Percentiles rank a stretch among this genome's conserved stretches.
Conservation (phyloP, 2,888 invertebrate genomes). For the Heliconius aoede region DNA sequence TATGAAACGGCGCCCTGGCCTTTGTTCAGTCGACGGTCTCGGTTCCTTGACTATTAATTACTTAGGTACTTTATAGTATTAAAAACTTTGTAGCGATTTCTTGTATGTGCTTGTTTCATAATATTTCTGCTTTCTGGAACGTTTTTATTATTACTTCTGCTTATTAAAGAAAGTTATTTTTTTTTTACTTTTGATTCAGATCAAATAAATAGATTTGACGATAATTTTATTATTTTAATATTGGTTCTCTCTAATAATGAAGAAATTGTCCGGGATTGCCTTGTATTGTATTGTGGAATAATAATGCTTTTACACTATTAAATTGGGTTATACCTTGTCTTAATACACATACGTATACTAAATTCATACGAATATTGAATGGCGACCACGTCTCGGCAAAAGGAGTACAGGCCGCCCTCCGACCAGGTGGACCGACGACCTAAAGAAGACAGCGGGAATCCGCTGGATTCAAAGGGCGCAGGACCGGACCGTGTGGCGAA, state of each 20-base stretch:
- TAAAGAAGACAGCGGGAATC: too few relatives aligned
- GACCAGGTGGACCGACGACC: too few relatives aligned
- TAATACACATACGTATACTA: constrained; percentile 1
- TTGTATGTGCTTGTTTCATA: constrained; percentile 15
- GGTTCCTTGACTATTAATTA: constrained; percentile 38
- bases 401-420: too few relatives aligned
- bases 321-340: constrained; percentile 15
- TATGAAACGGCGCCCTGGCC: constrained; percentile 36
- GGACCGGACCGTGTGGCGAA: too few relatives aligned
- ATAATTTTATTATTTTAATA: too few relatives aligned
- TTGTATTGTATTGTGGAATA: constrained; percentile 8
- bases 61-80: constrained; percentile 12
- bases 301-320: constrained; percentile 2
- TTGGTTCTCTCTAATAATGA: too few relatives aligned
- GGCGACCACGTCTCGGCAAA: too few relatives aligned
- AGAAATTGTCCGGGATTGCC: not conserved
- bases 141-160: not conserved
- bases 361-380: too few relatives aligned
- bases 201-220: too few relatives aligned
- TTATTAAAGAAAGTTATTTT: not conserved
- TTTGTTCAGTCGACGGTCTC: constrained; percentile 31
- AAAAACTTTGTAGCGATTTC: constrained; percentile 4
- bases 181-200: not conserved
- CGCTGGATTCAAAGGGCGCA: too few relatives aligned
- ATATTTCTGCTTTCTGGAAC: not conserved